Evolutionary conservation across 2,888 invertebrate genomes (phyloP).

Genomic region (Philopedon plagiatum): DNA sequence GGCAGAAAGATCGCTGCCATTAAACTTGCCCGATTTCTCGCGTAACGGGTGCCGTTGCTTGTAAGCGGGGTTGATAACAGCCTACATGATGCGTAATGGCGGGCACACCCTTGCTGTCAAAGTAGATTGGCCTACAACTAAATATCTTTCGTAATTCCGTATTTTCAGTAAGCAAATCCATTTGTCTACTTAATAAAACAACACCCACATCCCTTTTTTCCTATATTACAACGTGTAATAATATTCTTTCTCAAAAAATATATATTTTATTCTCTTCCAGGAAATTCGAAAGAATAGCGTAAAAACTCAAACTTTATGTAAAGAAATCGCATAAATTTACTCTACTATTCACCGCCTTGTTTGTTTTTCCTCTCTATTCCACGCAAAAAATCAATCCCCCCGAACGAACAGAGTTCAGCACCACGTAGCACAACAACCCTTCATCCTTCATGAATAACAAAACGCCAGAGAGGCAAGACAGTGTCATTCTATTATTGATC

Average conservation of each 20-base stretch:
- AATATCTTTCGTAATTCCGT: too few relatives aligned
- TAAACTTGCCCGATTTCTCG: too few relatives aligned
- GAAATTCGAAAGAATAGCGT: slow-evolving; percentile 13
- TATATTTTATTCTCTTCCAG: slow-evolving; percentile 6
- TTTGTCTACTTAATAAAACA: too few relatives aligned
- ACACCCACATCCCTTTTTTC: background rate
- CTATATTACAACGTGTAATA: background rate
- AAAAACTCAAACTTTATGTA: slow-evolving; percentile 26
- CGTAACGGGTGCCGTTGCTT: too few relatives aligned
- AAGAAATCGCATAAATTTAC: slow-evolving; percentile 38
- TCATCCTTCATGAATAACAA: slow-evolving; percentile 54
- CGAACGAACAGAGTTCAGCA: slow-evolving; percentile 43
- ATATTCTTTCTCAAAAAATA: background rate
- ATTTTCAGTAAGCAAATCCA: too few relatives aligned
- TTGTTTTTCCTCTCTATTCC: slow-evolving; percentile 44
- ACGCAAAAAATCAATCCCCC: slow-evolving; percentile 45
- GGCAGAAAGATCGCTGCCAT: too few relatives aligned
- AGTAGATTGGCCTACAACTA: too few relatives aligned
- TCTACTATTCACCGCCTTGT: slow-evolving; percentile 41
- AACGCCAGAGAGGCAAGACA: slow-evolving; percentile 44
- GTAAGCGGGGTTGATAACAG: too few relatives aligned
- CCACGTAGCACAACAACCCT: slow-evolving; percentile 46
- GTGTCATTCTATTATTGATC: slow-evolving; percentile 54
- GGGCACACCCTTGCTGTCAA: too few relatives aligned
- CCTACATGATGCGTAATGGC: too few relatives aligned